Conservation (phyloP, 2,888 invertebrate species). For the Leptinotarsa tumamoca region DNA sequence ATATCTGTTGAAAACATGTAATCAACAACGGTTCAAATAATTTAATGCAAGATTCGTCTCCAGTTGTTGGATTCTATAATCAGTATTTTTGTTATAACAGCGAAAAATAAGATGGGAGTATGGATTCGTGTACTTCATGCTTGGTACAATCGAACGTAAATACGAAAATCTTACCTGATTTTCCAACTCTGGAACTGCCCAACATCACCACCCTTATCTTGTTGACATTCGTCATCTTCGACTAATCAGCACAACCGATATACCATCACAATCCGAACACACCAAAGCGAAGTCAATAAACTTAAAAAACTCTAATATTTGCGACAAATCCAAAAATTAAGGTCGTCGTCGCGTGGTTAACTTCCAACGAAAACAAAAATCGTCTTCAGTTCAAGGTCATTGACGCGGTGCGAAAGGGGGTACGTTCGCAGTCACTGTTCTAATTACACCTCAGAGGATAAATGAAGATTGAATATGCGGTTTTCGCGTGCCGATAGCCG, state of each 20-base stretch:
- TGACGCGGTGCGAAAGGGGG: conserved; percentile 34
- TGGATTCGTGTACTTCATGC: neutral
- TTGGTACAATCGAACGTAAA: neutral
- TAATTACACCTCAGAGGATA: conserved; percentile 35
- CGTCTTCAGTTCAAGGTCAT: conserved; percentile 38
- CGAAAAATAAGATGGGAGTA: neutral
- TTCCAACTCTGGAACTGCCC: conserved; percentile 81
- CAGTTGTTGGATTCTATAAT: too few relatives aligned
- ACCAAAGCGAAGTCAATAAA: conserved; percentile 24
- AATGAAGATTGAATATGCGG: conserved; percentile 31
- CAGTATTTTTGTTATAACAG: too few relatives aligned
- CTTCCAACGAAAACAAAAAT: conserved; percentile 25
- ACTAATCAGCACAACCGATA: conserved; percentile 23
- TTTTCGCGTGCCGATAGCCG: conserved; percentile 51
- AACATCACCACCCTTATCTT: conserved; percentile 84
- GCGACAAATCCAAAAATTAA: conserved; percentile 13
- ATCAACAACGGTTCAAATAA: too few relatives aligned
- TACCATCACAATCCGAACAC: conserved; percentile 12
- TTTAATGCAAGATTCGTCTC: too few relatives aligned
- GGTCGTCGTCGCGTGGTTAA: conserved; percentile 16
- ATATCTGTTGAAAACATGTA: too few relatives aligned
- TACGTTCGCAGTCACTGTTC: conserved; percentile 28
- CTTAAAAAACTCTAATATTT: neutral
- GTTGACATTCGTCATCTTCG: conserved; percentile 79
- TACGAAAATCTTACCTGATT: conserved; percentile 74